Conservation (phyloP, 2,797 vertebrate genomes). For the Potorous gilbertii region DNA sequence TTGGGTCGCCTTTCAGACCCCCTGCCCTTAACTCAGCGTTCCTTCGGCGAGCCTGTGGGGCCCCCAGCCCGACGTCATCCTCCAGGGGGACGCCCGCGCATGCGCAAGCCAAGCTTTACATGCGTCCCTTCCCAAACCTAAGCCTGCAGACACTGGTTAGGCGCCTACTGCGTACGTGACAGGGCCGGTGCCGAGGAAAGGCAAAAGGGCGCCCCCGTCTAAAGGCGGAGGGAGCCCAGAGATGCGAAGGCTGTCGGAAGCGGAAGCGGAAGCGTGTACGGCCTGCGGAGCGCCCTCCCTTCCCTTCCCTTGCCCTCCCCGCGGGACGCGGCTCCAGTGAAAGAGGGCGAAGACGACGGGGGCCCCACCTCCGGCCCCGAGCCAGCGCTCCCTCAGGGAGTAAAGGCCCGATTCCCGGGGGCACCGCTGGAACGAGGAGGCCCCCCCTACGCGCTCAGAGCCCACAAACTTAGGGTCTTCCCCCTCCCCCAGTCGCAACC, state of each 20-base stretch:
- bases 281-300: fast-evolving
- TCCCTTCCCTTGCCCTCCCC: background rate
- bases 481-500: background rate
- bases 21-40: background rate
- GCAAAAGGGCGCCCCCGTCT: too few species aligned
- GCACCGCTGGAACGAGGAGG: background rate
- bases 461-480: background rate
- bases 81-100: too few species aligned
- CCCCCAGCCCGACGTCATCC: too few species aligned
- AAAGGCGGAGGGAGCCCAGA: too few species aligned
- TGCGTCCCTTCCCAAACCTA: background rate
- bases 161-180: background rate
- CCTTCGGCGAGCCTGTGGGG: background rate
- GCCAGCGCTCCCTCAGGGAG: background rate
- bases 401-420: background rate
- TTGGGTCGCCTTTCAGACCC: background rate
- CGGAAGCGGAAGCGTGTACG: background rate
- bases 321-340: background rate
- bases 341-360: too few species aligned
- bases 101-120: too few species aligned
- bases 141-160: too few species aligned
- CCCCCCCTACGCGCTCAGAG: background rate
- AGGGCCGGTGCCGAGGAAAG: too few species aligned
- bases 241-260: too few species aligned
- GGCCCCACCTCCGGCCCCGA: too few species aligned